Conservation (phyloP, 2,797 vertebrate species). For the Salmo trutta region DNA sequence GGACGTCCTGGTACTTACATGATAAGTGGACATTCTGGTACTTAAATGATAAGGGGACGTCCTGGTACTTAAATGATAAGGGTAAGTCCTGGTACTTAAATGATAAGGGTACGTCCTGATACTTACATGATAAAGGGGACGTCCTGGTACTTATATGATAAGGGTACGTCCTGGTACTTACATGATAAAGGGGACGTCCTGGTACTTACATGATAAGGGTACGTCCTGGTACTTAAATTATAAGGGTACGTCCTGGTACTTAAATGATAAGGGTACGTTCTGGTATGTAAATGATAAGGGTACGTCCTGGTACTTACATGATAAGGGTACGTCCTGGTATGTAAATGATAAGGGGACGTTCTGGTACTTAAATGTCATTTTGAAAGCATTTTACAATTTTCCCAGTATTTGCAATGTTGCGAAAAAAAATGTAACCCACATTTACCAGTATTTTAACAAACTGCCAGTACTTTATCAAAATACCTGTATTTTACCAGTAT, state of each 20-base stretch:
- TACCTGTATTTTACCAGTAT: no score
- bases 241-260: no score
- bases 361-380: neutral
- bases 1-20: neutral
- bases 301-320: no score
- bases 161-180: no score
- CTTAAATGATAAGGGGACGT: neutral
- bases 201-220: no score
- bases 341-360: neutral
- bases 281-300: no score
- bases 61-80: neutral
- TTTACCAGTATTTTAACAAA: neutral
- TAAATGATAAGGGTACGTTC: no score
- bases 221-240: no score
- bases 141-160: neutral
- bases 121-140: neutral
- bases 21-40: neutral
- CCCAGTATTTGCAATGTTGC: no score
- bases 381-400: neutral
- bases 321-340: no score
- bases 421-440: neutral
- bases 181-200: no score
- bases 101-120: neutral
- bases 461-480: no score
- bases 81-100: neutral